Evolutionary conservation across 2,113 vertebrate genomes (phyloP).

Genomic region (Polyodon spathula): DNA sequence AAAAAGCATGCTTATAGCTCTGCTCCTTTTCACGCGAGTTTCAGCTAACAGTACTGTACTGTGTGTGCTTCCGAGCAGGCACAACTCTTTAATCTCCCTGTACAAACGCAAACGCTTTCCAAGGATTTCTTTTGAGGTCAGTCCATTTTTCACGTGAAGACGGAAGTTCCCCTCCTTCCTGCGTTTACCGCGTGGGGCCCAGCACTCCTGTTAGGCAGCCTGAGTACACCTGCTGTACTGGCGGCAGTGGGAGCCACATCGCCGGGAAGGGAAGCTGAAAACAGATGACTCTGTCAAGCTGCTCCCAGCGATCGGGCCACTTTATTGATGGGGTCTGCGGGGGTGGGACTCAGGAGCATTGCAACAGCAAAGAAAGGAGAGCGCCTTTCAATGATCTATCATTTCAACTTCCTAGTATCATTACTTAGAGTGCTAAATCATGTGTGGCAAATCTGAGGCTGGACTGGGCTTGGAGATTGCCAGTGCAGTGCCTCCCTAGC

Average conservation of each 20-base stretch:
- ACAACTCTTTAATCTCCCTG: no score
- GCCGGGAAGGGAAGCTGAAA: slow-evolving; percentile 6
- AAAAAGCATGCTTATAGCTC: no score
- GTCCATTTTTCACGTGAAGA: background rate
- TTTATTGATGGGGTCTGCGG: slow-evolving; percentile 22
- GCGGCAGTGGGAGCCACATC: no score
- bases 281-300: slow-evolving; percentile 17
- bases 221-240: slow-evolving; percentile 1
- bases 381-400: slow-evolving; percentile 41
- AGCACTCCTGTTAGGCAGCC: background rate
- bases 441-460: slow-evolving; percentile 40
- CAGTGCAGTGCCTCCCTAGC: slow-evolving; percentile 16
- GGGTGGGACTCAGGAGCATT: slow-evolving; percentile 26
- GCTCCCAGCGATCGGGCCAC: slow-evolving; percentile 12
- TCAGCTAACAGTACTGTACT: no score
- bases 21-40: no score
- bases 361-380: slow-evolving; percentile 33
- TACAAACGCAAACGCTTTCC: no score
- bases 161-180: background rate
- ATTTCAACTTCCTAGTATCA: slow-evolving; percentile 39
- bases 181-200: no score
- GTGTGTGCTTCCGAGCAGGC: no score
- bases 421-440: slow-evolving; percentile 44
- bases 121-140: no score
- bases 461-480: slow-evolving; percentile 45